Percentiles rank a stretch among this genome's conserved stretches.
Conservation (phyloP, 2,888 invertebrate genomes). For the Plagodis dolabraria region DNA sequence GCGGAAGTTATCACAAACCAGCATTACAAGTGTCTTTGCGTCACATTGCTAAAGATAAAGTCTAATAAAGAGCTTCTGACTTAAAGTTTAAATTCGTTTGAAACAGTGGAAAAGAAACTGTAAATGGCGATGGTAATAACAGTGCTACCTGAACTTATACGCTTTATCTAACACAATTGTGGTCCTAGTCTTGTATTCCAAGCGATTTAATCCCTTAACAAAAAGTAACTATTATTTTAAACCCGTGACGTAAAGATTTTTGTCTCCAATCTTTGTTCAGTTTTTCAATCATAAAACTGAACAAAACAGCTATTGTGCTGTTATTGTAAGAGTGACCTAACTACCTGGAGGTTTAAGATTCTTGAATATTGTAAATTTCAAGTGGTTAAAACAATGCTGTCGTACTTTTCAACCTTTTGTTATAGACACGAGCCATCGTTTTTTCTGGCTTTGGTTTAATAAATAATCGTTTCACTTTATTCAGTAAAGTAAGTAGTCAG, state of each 20-base stretch:
- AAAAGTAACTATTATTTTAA: constrained; percentile 74
- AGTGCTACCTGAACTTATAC: constrained; percentile 73
- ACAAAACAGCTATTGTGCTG: constrained; percentile 50
- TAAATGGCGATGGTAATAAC: constrained; percentile 50
- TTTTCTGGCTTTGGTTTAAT: constrained; percentile 14
- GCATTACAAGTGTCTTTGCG: constrained; percentile 18
- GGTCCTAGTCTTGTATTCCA: constrained; percentile 57
- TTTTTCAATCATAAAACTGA: constrained; percentile 52
- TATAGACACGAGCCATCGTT: constrained; percentile 48
- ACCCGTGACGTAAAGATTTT: constrained; percentile 71
- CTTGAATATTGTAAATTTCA: constrained; percentile 50
- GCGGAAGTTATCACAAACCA: constrained; percentile 48
- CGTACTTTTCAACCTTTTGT: constrained; percentile 33
- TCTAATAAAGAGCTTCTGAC: not conserved
- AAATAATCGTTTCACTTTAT: constrained; percentile 13
- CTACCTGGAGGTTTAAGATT: constrained; percentile 45
- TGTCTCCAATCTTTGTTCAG: constrained; percentile 55
- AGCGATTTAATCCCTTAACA: constrained; percentile 74
- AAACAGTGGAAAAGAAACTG: constrained; percentile 26
- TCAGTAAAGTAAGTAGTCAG: constrained; percentile 6
- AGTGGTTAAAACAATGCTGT: constrained; percentile 45
- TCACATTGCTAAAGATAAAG: constrained; percentile 6
- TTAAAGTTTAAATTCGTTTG: constrained; percentile 40
- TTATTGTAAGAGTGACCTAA: constrained; percentile 44
- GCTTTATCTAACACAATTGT: constrained; percentile 72